These are phyloP conservation scores for Bombus superbus DNA, from an alignment of 1,140 invertebrate genomes.

Conservation along the genomic window DNA sequence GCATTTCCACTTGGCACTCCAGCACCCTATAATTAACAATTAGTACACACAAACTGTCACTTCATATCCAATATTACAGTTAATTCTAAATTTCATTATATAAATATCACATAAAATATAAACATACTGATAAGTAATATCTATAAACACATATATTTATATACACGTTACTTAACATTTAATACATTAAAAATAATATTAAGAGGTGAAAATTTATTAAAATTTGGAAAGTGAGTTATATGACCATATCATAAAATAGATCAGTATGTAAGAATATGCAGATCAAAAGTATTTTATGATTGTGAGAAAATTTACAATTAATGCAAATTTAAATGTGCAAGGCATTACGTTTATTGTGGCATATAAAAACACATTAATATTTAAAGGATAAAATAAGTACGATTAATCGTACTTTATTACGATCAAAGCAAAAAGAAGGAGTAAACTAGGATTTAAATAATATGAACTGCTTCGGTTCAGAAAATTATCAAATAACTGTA, in stretches of 20 bases:
- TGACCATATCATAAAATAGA: not conserved
- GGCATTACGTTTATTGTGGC: too few relatives aligned
- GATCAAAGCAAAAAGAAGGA: too few relatives aligned
- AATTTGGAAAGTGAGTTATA: not conserved
- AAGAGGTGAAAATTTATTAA: not conserved
- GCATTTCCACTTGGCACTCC: constrained; percentile 78
- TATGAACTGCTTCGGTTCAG: too few relatives aligned
- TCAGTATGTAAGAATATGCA: not conserved
- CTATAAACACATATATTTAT: too few relatives aligned
- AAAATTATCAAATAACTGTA: not conserved
- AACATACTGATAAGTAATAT: too few relatives aligned
- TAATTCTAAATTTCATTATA: too few relatives aligned
- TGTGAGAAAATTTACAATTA: not conserved
- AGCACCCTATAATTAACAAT: constrained; percentile 73
- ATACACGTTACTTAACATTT: too few relatives aligned
- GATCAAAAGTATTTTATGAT: not conserved
- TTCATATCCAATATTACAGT: not conserved
- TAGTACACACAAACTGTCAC: not conserved
- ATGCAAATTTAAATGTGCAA: not conserved
- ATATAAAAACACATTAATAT: not conserved
- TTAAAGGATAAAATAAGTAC: not conserved
- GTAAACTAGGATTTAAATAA: too few relatives aligned
- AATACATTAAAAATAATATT: too few relatives aligned
- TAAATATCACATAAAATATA: too few relatives aligned
- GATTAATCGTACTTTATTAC: too few relatives aligned